A percentile compares a stretch with the other conserved stretches of the same genome.
Conservation (phyloP, 37 sponge, comb jelly and placozoan genomes). For the Bolinopsis microptera region DNA sequence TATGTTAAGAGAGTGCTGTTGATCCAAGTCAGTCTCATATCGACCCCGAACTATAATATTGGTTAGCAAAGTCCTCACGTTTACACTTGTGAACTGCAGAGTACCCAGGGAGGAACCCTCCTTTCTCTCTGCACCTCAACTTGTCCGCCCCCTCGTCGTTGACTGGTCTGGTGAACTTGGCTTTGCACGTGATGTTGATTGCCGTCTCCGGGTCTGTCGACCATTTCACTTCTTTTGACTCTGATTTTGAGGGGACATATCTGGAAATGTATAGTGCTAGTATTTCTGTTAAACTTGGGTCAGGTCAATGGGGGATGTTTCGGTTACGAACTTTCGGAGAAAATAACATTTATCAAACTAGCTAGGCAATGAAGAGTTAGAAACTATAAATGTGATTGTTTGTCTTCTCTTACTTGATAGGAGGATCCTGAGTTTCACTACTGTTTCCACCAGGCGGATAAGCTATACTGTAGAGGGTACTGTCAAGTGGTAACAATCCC, state of each 20-base stretch:
- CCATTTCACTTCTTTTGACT: background rate
- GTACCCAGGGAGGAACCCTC: background rate
- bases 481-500: background rate
- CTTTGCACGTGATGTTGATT: background rate
- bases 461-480: background rate
- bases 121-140: background rate
- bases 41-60: too few relatives aligned
- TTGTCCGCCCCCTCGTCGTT: constrained; percentile 11
- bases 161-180: constrained; percentile 5
- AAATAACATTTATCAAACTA: too few relatives aligned
- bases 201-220: background rate
- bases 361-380: too few relatives aligned
- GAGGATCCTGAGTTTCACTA: background rate
- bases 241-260: background rate
- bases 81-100: background rate
- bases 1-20: too few relatives aligned
- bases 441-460: background rate
- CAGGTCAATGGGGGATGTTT: background rate
- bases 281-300: too few relatives aligned
- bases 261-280: too few relatives aligned
- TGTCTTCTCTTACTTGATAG: background rate
- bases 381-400: too few relatives aligned
- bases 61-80: too few relatives aligned
- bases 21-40: too few relatives aligned
- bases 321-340: too few relatives aligned